A percentile compares a stretch with the other conserved stretches of the same genome.
These are phyloP conservation scores for Holcopasites calliopsidis DNA, from an alignment of 1,140 invertebrate genomes.

Conservation along the genomic window DNA sequence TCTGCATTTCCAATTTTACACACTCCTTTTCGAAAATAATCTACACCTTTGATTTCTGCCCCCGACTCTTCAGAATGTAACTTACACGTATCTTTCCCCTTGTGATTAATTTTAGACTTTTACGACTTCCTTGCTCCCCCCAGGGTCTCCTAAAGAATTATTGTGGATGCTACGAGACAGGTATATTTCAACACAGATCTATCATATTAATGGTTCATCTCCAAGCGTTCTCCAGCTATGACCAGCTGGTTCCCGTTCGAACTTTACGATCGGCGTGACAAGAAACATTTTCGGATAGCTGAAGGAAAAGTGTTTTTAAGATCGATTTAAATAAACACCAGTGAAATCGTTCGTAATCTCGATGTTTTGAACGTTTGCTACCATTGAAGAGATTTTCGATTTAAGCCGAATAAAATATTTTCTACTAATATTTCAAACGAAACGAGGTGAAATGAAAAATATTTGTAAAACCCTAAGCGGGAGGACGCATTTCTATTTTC, in stretches of 20 bases:
- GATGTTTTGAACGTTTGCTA: too few species aligned
- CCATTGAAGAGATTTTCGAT: not conserved
- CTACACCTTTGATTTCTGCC: not conserved
- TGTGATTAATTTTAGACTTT: too few species aligned
- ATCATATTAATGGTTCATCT: too few species aligned
- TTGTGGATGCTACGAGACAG: too few species aligned
- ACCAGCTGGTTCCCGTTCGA: not conserved
- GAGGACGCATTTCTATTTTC: too few species aligned
- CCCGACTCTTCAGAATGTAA: too few species aligned
- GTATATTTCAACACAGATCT: too few species aligned
- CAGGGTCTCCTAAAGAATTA: not conserved
- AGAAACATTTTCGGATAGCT: not conserved
- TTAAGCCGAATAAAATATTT: too few species aligned
- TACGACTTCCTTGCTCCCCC: not conserved
- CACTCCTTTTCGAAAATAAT: not conserved
- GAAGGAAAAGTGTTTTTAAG: not conserved
- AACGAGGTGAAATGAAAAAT: not conserved
- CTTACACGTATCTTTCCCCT: too few species aligned
- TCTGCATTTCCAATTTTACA: not conserved
- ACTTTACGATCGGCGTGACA: not conserved
- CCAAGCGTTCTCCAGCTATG: too few species aligned
- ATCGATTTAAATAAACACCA: not conserved
- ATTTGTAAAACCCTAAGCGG: too few species aligned
- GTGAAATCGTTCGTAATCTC: not conserved
- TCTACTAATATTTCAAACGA: too few species aligned